Base-by-base conservation (phyloP, 2,888 invertebrate species). In the Amphimallon solstitiale region DNA sequence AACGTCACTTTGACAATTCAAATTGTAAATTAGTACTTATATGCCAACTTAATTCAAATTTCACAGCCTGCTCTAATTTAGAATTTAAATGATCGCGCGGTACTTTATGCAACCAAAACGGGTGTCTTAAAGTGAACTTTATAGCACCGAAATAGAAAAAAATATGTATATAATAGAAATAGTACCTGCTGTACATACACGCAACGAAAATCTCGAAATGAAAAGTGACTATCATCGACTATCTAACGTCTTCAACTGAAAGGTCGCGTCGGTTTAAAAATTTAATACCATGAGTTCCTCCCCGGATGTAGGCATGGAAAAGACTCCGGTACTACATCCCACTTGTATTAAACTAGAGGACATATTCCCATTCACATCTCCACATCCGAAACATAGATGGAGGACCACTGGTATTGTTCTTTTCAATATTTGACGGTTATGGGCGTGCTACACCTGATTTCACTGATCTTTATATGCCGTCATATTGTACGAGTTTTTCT, bases 361-460 rank as follows among this genome's bases (percentile, higher is more conserved):
- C 29, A 29, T 1, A 29, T 29, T 29, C 29, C 5, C 29, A 29
- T 29, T 29, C 29, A 29, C 29, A 29, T 29, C 29, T 29, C 29
- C 9, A 9, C 29, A 29, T 29, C 29, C 29, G 29, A 29, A 29
- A 29, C 29, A 29, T 5, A 29, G 29, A 29, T 29, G 68, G 49
- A 67, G 62, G 51, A 64, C 66, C 68, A 63, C 66, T 40, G 14
- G 56, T 21, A 40, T 43, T 49, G 52, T 68, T 67, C 67, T 69
- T 72, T 72, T 67, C 65, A 68, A 68, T 71, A 68, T 75, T 72
- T 71, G 74, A 77, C 76, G 70, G 71, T 70, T 71, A 76, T 76
- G 76, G 77, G 77, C 76, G 77, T 76, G 74, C 74, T 77, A 72
- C 78, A 78, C 77, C 77, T 77, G 77, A 78, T 76, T 72, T 73